Evolutionary conservation across 2,113 vertebrate species (phyloP).

Genomic region (Ornithorhynchus anatinus): DNA sequence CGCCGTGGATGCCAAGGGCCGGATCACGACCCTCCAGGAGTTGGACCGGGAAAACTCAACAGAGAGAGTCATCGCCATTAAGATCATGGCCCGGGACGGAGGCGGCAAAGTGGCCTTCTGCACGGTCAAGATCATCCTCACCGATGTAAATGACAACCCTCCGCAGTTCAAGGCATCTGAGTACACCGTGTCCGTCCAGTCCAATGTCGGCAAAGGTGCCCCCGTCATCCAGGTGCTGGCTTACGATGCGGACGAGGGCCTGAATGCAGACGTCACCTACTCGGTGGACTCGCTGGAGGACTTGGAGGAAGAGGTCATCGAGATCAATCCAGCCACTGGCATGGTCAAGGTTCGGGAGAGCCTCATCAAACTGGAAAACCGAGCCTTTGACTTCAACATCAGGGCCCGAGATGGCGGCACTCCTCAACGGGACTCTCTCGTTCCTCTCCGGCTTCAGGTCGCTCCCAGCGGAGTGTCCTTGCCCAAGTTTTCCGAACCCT

Average conservation of each 20-base stretch:
- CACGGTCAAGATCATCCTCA: constrained; percentile 94
- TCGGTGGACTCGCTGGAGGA: constrained; percentile 83
- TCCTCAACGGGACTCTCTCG: constrained; percentile 87
- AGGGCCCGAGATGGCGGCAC: constrained; percentile 90
- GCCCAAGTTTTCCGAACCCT: constrained; percentile 92
- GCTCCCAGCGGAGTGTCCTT: constrained; percentile 87
- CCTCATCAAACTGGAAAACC: constrained; percentile 88
- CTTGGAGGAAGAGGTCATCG: constrained; percentile 83
- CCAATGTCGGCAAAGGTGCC: constrained; percentile 87
- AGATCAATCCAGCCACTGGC: constrained; percentile 91
- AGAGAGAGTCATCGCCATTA: constrained; percentile 92
- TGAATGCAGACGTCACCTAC: constrained; percentile 94
- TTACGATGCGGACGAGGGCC: constrained; percentile 93
- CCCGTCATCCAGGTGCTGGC: constrained; percentile 93
- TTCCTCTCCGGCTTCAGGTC: constrained; percentile 88
- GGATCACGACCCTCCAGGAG: constrained; percentile 85
- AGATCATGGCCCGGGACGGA: constrained; percentile 94
- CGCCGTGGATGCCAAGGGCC: constrained; percentile 80
- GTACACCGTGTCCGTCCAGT: constrained; percentile 90
- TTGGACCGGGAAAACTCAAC: constrained; percentile 92
- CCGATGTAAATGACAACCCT: constrained; percentile 94
- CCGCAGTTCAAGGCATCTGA: constrained; percentile 90
- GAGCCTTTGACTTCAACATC: constrained; percentile 89
- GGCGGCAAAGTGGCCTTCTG: constrained; percentile 95
- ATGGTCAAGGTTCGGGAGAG: constrained; percentile 90